phyloP scores from a whole-genome alignment of 1,140 invertebrate species.

The Frieseomelitta varia region DNA sequence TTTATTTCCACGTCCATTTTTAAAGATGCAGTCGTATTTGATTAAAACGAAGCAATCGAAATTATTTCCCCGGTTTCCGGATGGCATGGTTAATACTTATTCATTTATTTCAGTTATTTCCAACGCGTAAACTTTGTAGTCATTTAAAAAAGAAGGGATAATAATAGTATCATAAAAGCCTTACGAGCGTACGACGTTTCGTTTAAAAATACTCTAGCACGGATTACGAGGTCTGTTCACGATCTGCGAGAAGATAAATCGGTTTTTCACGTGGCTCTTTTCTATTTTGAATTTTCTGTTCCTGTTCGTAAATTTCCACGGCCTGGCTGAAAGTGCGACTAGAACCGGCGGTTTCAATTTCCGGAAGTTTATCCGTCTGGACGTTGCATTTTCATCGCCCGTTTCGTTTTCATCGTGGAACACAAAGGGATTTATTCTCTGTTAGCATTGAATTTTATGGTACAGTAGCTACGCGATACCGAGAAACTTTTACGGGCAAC shows the following conservation, averaged over 20 bases:
- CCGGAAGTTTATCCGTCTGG: background rate
- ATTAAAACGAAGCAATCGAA: no score
- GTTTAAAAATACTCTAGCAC: background rate
- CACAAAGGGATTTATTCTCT: constrained; percentile 5
- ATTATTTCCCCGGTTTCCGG: no score
- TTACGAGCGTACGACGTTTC: background rate
- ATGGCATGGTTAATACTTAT: no score
- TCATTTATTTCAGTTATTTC: no score
- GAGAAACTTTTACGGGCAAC: constrained; percentile 31
- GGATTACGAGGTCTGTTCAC: background rate
- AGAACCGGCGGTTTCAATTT: background rate
- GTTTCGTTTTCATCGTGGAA: background rate
- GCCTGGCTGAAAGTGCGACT: background rate
- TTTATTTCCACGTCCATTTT: no score
- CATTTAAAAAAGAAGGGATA: background rate
- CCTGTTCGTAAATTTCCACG: background rate
- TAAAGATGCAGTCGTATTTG: no score
- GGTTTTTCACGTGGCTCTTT: background rate
- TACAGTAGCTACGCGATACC: constrained; percentile 33
- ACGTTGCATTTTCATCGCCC: background rate
- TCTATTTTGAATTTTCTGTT: background rate
- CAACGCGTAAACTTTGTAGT: no score
- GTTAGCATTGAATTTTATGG: constrained; percentile 44
- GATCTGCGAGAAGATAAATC: background rate
- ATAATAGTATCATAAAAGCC: background rate